Conservation (phyloP, 2,888 invertebrate species). For the Beris morrisii region DNA sequence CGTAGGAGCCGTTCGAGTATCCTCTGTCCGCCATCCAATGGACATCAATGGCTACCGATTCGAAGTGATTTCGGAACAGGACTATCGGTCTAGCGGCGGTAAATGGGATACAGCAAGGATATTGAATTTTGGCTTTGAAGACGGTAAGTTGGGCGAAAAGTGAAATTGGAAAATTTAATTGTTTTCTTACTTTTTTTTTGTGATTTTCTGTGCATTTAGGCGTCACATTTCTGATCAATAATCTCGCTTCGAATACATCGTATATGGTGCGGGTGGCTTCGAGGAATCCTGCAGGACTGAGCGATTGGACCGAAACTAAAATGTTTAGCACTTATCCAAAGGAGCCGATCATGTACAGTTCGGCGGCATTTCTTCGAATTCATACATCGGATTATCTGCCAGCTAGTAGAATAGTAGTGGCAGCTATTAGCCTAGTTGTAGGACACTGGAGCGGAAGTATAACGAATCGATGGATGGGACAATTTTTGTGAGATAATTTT, state of each 20-base stretch:
- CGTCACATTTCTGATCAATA: conserved; percentile 57
- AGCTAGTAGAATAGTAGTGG: not conserved
- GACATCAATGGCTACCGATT: conserved; percentile 55
- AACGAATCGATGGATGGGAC: conserved; percentile 10
- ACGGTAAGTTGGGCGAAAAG: conserved; percentile 48
- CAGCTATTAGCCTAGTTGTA: conserved; percentile 3
- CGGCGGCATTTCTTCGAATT: conserved; percentile 3
- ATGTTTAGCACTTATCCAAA: conserved; percentile 51
- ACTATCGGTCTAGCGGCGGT: conserved; percentile 51
- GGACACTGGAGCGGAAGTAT: conserved; percentile 14
- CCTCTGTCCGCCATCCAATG: conserved; percentile 47
- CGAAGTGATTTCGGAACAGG: conserved; percentile 52
- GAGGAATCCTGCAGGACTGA: conserved; percentile 60
- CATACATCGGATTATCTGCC: not conserved
- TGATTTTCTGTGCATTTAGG: conserved; percentile 46
- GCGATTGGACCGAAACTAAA: conserved; percentile 53
- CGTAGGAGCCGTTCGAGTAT: conserved; percentile 49
- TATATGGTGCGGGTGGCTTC: conserved; percentile 62
- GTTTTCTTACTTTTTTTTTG: not conserved
- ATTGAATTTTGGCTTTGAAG: conserved; percentile 52
- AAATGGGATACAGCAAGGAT: conserved; percentile 55
- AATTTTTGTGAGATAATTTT: conserved; percentile 19
- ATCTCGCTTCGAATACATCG: conserved; percentile 58
- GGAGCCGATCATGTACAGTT: conserved; percentile 44
- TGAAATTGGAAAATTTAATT: not conserved